phyloP scores from a whole-genome alignment of 1,140 invertebrate genomes.

The Steinernema feltiae region DNA sequence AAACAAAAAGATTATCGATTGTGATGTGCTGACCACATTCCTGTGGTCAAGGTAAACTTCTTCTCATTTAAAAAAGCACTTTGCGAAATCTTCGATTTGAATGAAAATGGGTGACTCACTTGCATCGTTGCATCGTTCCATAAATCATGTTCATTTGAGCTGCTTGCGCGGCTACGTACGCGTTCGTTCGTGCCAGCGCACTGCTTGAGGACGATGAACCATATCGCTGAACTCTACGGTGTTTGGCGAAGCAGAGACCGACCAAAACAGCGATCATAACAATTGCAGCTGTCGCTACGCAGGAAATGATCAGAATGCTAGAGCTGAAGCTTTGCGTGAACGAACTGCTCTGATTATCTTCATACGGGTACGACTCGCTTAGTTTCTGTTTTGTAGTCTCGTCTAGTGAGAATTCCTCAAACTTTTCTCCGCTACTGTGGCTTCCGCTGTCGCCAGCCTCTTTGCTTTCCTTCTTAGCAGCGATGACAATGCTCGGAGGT shows the following conservation, averaged over 20 bases:
- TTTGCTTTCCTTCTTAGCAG: not conserved
- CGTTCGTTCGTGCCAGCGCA: conserved; percentile 38
- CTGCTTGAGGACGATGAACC: conserved; percentile 38
- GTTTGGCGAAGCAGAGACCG: conserved; percentile 45
- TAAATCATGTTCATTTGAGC: conserved; percentile 41
- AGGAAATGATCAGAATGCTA: conserved; percentile 46
- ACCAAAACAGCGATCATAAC: conserved; percentile 56
- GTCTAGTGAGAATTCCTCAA: conserved; percentile 10
- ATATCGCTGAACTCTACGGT: conserved; percentile 21
- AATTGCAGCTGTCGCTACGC: conserved; percentile 44
- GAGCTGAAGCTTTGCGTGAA: conserved; percentile 27
- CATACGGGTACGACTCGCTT: not conserved
- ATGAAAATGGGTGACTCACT: no score
- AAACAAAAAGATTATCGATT: not conserved
- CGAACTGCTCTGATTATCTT: not conserved
- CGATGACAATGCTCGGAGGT: conserved; percentile 51
- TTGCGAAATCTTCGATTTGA: no score
- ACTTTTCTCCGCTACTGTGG: conserved; percentile 11
- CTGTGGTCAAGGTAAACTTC: no score
- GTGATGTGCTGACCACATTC: no score
- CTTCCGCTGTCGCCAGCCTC: not conserved
- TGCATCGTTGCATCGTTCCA: conserved; percentile 31
- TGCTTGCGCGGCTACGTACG: conserved; percentile 39
- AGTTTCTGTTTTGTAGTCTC: not conserved
- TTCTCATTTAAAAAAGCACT: no score